Percentiles rank a stretch among this genome's conserved stretches.
These are phyloP conservation scores for Scomber scombrus DNA, from an alignment of 2,113 vertebrate species.

Conservation along the genomic window DNA sequence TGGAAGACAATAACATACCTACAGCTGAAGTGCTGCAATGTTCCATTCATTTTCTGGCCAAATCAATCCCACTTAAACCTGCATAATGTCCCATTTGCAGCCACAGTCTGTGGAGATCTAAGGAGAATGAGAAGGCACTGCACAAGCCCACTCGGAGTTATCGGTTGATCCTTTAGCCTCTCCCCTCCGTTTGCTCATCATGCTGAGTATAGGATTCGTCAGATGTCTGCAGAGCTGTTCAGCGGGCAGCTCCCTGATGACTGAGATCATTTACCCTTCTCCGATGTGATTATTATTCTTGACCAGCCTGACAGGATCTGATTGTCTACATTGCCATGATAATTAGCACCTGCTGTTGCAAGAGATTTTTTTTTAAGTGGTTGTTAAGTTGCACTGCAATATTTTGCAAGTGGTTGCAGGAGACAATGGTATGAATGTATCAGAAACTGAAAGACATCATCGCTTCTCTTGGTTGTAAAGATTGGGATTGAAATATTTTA, in stretches of 20 bases:
- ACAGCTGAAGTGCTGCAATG: slow-evolving; percentile 39
- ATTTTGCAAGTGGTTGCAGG: neutral
- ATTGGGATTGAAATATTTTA: too few species aligned
- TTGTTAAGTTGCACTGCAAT: too few species aligned
- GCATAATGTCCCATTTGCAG: slow-evolving; percentile 53
- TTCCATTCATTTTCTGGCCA: slow-evolving; percentile 55
- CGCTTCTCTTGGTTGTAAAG: neutral
- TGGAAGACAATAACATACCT: slow-evolving; percentile 61
- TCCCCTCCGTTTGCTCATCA: slow-evolving; percentile 3
- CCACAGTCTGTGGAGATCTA: slow-evolving; percentile 13
- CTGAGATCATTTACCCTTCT: slow-evolving; percentile 18
- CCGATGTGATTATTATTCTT: slow-evolving; percentile 37
- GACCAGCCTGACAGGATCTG: slow-evolving; percentile 16
- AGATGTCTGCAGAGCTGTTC: slow-evolving; percentile 21
- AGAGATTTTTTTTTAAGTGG: neutral
- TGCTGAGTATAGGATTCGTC: neutral
- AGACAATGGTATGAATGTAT: neutral
- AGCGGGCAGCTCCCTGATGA: slow-evolving; percentile 2
- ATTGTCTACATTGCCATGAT: slow-evolving; percentile 14
- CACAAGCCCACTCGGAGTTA: neutral
- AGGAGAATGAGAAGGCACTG: slow-evolving; percentile 10
- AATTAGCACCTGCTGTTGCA: slow-evolving; percentile 15
- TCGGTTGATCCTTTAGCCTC: slow-evolving; percentile 8
- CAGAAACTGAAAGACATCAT: neutral
- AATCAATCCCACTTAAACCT: slow-evolving; percentile 58